A percentile compares a stretch with the other conserved stretches of the same genome.
Conservation (phyloP, 2,113 vertebrate species). For the Laticauda laticaudata region DNA sequence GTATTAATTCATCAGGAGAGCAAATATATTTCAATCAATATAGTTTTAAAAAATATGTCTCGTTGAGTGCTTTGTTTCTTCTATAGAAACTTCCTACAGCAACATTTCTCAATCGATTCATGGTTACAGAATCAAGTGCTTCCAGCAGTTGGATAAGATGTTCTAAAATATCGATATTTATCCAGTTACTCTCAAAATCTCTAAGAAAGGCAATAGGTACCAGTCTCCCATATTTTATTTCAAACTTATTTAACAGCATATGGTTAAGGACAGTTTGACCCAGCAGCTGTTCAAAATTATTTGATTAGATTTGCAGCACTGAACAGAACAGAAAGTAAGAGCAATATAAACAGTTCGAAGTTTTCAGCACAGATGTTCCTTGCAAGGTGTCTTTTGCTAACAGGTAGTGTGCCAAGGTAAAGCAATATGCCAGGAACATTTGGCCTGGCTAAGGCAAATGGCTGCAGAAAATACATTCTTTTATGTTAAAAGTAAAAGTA, state of each 20-base stretch:
- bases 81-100: background rate
- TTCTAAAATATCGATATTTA: background rate
- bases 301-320: background rate
- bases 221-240: background rate
- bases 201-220: background rate
- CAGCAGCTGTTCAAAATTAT: background rate
- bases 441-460: background rate
- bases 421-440: background rate
- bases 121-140: background rate
- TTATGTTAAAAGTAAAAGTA: background rate
- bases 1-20: background rate
- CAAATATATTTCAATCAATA: background rate
- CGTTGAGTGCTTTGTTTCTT: background rate
- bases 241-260: background rate
- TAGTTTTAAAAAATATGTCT: background rate
- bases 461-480: background rate
- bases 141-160: background rate
- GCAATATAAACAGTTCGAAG: background rate
- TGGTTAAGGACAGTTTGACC: background rate
- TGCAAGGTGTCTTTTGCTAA: constrained; percentile 12
- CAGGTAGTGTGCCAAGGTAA: background rate
- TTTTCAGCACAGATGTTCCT: background rate
- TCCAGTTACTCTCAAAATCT: background rate
- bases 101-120: background rate
- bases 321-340: background rate